Evolutionary conservation across 2,113 vertebrate species (phyloP).

Genomic region (Salvelinus fontinalis): DNA sequence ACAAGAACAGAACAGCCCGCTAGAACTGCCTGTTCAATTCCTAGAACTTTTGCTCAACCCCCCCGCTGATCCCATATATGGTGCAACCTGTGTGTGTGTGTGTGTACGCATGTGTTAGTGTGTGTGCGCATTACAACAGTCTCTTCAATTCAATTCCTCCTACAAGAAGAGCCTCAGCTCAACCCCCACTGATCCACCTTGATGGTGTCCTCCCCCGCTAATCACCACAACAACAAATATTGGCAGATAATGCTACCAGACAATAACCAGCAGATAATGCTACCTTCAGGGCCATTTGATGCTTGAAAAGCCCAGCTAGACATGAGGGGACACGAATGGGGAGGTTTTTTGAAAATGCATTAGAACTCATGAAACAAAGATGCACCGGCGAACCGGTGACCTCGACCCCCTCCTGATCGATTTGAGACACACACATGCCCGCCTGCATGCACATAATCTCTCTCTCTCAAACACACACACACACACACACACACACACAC

Average conservation of each 20-base stretch:
- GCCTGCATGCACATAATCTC: too few species aligned
- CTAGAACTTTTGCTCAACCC: too few species aligned
- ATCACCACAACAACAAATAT: not conserved
- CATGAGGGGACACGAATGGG: not conserved
- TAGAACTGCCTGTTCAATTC: too few species aligned
- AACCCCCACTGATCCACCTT: not conserved
- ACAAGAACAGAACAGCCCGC: not conserved
- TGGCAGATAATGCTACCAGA: too few species aligned
- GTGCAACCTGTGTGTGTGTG: too few species aligned
- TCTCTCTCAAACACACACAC: not conserved
- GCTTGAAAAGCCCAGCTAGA: not conserved
- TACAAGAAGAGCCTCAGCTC: not conserved
- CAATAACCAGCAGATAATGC: not conserved
- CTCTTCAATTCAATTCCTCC: not conserved
- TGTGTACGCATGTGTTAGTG: not conserved
- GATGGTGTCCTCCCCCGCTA: not conserved
- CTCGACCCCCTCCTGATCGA: not conserved
- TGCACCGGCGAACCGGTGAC: not conserved
- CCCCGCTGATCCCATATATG: too few species aligned
- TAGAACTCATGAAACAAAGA: not conserved
- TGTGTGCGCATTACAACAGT: not conserved
- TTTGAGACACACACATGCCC: slow-evolving; percentile 12
- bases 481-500: not conserved
- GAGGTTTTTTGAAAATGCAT: not conserved
- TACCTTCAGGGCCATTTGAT: not conserved